phyloP scores from a whole-genome alignment of 2,888 invertebrate species.

The Danaus chrysippus region DNA sequence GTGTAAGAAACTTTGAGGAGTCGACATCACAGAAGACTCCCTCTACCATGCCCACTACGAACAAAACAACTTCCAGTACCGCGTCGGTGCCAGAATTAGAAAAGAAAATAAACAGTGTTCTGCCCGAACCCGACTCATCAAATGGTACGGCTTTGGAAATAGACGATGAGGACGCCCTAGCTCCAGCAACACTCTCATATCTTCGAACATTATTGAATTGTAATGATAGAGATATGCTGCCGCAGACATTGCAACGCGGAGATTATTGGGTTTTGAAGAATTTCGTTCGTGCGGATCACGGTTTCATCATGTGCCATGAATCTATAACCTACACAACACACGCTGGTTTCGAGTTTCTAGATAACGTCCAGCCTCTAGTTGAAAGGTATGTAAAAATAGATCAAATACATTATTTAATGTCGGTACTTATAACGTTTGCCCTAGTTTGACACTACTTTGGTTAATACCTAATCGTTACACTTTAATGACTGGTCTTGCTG shows the following conservation, averaged over 20 bases:
- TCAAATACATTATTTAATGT: background rate
- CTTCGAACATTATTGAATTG: constrained; percentile 79
- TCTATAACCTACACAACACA: constrained; percentile 95
- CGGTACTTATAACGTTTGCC: background rate
- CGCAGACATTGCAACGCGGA: constrained; percentile 84
- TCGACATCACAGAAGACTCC: constrained; percentile 66
- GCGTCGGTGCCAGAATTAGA: constrained; percentile 56
- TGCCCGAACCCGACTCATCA: constrained; percentile 54
- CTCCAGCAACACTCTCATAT: constrained; percentile 55
- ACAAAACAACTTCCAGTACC: constrained; percentile 69
- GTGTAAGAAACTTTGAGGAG: constrained; percentile 51
- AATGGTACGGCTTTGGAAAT: constrained; percentile 58
- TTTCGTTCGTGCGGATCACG: constrained; percentile 87
- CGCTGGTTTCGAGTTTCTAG: constrained; percentile 93
- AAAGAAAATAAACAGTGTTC: constrained; percentile 54
- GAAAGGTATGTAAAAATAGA: constrained; percentile 75
- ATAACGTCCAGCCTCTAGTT: constrained; percentile 91
- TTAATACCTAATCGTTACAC: constrained; percentile 9
- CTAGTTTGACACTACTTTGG: background rate
- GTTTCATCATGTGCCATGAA: constrained; percentile 86
- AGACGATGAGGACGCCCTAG: constrained; percentile 60
- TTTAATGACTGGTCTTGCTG: constrained; percentile 10
- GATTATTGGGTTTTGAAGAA: constrained; percentile 95
- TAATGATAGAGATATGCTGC: constrained; percentile 80
- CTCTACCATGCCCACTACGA: constrained; percentile 62